Conservation (phyloP, 2,888 invertebrate species). For the Itoplectis maculator region DNA sequence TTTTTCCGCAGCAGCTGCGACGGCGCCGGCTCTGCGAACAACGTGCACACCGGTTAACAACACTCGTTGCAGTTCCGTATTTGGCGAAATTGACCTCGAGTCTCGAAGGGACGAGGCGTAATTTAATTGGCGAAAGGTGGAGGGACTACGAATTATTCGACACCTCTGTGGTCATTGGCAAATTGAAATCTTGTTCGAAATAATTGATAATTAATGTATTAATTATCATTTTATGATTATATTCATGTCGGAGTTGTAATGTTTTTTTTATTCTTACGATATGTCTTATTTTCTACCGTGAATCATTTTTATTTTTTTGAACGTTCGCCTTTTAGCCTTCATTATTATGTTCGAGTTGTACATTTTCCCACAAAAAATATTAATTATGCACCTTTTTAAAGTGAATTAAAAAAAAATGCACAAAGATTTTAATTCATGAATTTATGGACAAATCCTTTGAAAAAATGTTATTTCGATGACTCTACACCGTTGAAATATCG, state of each 20-base stretch:
- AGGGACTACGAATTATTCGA: not conserved
- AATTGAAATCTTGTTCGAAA: not conserved
- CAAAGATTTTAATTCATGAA: too few relatives aligned
- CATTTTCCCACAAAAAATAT: too few relatives aligned
- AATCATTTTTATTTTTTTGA: too few relatives aligned
- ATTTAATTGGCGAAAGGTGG: not conserved
- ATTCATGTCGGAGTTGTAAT: not conserved
- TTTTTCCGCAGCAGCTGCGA: slow-evolving; percentile 33
- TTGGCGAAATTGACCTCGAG: slow-evolving; percentile 27
- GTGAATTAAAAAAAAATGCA: too few relatives aligned
- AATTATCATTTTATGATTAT: not conserved
- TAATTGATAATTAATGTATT: not conserved
- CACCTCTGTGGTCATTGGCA: not conserved
- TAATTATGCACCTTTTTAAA: too few relatives aligned
- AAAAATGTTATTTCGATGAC: not conserved
- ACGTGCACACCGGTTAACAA: slow-evolving; percentile 15
- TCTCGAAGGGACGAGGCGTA: not conserved
- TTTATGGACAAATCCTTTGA: not conserved
- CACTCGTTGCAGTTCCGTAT: slow-evolving; percentile 29
- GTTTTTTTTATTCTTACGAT: too few relatives aligned
- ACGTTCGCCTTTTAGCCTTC: too few relatives aligned
- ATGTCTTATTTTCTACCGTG: too few relatives aligned
- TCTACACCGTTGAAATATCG: not conserved
- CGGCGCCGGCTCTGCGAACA: slow-evolving; percentile 43
- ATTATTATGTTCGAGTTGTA: too few relatives aligned